Percentiles rank a stretch among this genome's conserved stretches.
These are phyloP conservation scores for Diplodus sargus DNA, from an alignment of 2,797 vertebrate species.

Conservation along the genomic window DNA sequence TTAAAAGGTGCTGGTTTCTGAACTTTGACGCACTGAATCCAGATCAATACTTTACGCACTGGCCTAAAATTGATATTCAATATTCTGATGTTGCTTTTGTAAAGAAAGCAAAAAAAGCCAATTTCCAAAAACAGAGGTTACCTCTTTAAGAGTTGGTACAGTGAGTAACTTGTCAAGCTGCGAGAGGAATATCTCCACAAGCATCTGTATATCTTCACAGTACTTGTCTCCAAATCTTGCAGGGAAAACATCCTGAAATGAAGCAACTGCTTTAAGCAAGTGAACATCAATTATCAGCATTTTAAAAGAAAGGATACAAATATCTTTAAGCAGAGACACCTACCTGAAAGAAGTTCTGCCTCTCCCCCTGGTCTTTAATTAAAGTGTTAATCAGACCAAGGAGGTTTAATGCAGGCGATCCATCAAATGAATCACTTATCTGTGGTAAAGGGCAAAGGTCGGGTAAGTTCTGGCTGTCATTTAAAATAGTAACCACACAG, in stretches of 20 bases:
- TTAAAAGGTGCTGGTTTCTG: too few relatives aligned
- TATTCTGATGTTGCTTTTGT: background rate
- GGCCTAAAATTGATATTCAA: background rate
- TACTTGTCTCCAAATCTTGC: constrained; percentile 75
- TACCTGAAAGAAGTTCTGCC: constrained; percentile 36
- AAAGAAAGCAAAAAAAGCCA: background rate
- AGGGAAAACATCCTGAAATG: constrained; percentile 61
- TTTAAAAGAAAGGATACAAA: background rate
- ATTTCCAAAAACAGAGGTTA: constrained; percentile 6
- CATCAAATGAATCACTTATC: constrained; percentile 2
- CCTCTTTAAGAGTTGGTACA: constrained; percentile 26
- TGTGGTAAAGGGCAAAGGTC: background rate
- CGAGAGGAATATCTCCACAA: constrained; percentile 54
- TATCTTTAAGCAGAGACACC: background rate
- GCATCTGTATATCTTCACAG: constrained; percentile 31
- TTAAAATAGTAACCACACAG: constrained; percentile 8
- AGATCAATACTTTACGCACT: too few relatives aligned
- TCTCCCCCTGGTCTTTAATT: constrained; percentile 20
- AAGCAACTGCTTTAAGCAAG: background rate
- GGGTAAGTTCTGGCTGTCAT: background rate
- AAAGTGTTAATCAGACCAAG: constrained; percentile 29
- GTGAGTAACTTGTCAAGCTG: constrained; percentile 72
- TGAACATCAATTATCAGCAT: too few relatives aligned
- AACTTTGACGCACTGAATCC: too few relatives aligned
- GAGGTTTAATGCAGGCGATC: constrained; percentile 11